These are phyloP conservation scores for Drosophila paracracens DNA, from an alignment of 2,888 invertebrate species.

Conservation along the genomic window DNA sequence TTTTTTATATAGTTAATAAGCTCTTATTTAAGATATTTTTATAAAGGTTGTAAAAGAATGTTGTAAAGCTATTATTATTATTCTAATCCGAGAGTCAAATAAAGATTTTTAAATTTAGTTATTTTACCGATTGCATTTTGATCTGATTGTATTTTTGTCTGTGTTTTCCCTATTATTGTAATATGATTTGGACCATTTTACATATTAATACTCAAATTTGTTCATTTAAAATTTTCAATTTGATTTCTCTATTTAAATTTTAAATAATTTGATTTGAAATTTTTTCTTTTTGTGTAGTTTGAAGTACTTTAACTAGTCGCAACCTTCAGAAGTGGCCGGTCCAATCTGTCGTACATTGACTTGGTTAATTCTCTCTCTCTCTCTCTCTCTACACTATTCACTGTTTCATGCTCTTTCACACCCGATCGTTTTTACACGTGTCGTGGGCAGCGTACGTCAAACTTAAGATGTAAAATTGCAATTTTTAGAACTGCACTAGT, in stretches of 20 bases:
- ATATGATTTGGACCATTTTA: not conserved
- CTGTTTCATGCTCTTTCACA: not conserved
- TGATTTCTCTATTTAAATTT: not conserved
- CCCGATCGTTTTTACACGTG: constrained; percentile 38
- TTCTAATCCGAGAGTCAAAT: not conserved
- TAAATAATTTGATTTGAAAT: not conserved
- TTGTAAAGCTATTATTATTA: not conserved
- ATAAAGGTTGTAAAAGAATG: not conserved
- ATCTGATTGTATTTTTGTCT: not conserved
- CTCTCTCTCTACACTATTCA: not conserved
- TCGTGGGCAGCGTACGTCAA: constrained; percentile 25
- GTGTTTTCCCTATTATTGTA: not conserved
- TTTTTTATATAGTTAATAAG: not conserved
- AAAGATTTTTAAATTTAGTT: not conserved
- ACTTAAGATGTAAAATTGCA: constrained; percentile 28
- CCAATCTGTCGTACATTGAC: constrained; percentile 49
- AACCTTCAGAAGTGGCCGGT: constrained; percentile 41
- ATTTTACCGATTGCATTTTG: not conserved
- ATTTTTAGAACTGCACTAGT: constrained; percentile 21
- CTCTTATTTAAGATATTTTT: not conserved
- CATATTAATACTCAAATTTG: not conserved
- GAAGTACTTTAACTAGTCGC: constrained; percentile 28
- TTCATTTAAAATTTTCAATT: not conserved
- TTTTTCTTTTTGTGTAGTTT: not conserved
- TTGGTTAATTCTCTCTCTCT: constrained; percentile 13